Base-by-base conservation (phyloP, 2,888 invertebrate genomes). In the Crocallis elinguaria region DNA sequence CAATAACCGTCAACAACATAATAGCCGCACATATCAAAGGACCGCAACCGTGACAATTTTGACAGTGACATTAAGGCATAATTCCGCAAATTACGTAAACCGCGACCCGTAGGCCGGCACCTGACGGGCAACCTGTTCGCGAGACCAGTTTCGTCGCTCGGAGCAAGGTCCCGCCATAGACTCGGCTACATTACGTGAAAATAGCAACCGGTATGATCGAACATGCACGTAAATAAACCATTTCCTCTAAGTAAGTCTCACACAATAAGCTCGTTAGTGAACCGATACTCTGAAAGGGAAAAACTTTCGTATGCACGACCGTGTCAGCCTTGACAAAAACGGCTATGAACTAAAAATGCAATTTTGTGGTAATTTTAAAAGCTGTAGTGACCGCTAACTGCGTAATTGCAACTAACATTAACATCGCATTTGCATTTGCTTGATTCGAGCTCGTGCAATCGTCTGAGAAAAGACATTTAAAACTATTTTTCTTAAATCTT, bases 131-230 rank as follows among this genome's bases (percentile, higher is more conserved):
- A 80, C 81, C 75, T 62, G 80, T 81, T 75, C 50, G 56, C 60
- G 59, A 71, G 79, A 88, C 88, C 84, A 77, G 88, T 87, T 82
- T 68, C 57, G 48, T 64, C 62, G 73, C 75, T 71, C 66, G 66
- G 75, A 77, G 81, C 88, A 87, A 88, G 88, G 89, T 88, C 88
- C 77, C 79, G 76, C 71, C 82, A 77, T 77, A 80, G 77, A 74
- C 77, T 66, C 70, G 71, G 71, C 52, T 51, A 48, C 42, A 51
- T 57, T 44, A 57, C 55, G 43, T 46, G 60, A 57, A 58, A 60
- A 58, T 46, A 49, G 30, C 44, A 45, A 45, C 51, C 41, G 36
- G 56, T 29, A 55, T 11, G 11, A 55, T 42, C 36, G 27, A 35
- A 50, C 23, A 9, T 43, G 36, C 38, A 38, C 51, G 21, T 23